Conservation (phyloP, 2,113 vertebrate species). For the Zapus hudsonius region DNA sequence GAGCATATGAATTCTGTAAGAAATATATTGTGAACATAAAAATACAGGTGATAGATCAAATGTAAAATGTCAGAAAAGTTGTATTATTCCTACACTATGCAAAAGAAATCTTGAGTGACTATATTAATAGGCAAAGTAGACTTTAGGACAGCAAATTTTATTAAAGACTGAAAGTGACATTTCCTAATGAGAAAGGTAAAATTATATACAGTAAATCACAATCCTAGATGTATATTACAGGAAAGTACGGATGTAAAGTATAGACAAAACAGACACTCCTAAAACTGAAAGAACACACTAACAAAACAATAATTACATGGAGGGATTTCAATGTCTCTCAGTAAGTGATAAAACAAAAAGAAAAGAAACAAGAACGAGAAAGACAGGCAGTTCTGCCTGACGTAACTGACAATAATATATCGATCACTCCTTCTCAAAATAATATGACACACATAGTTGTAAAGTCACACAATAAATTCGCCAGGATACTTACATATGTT, state of each 20-base stretch:
- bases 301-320: not conserved
- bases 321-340: not conserved
- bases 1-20: not conserved
- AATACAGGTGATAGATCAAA: too few species aligned
- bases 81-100: not conserved
- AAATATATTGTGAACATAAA: not conserved
- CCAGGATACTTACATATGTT: not conserved
- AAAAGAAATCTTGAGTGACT: not conserved
- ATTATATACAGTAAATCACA: not conserved
- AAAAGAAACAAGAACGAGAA: too few species aligned
- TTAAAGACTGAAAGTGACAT: not conserved
- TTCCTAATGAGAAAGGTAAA: not conserved
- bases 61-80: not conserved
- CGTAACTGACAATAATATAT: not conserved
- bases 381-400: not conserved
- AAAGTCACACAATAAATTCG: not conserved
- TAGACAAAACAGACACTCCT: not conserved
- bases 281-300: not conserved
- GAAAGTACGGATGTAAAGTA: not conserved
- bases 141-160: not conserved
- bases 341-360: too few species aligned
- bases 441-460: not conserved
- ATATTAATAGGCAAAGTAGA: not conserved
- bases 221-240: not conserved
- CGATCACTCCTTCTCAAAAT: not conserved